Evolutionary conservation across 1,140 invertebrate species (phyloP).

Genomic region (Oryctes rhinoceros): DNA sequence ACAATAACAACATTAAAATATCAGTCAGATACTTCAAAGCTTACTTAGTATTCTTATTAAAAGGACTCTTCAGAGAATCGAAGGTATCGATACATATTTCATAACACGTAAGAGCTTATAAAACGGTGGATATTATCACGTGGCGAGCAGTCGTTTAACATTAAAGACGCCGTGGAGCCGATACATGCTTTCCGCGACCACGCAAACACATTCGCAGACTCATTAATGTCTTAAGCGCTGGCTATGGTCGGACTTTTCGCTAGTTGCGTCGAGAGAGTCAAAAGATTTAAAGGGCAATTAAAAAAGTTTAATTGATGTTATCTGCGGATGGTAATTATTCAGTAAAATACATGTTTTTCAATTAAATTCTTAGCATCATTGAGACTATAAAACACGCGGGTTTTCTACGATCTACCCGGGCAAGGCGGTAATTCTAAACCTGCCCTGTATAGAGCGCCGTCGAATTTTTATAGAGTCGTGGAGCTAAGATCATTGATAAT

Average conservation of each 20-base stretch:
- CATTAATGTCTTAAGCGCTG: slow-evolving; percentile 32
- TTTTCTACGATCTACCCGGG: slow-evolving; percentile 15
- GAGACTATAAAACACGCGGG: background rate
- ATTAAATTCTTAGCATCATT: slow-evolving; percentile 33
- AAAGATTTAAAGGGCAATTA: slow-evolving; percentile 33
- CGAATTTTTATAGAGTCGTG: background rate
- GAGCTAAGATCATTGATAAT: background rate
- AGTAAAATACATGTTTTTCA: slow-evolving; percentile 37
- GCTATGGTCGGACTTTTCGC: slow-evolving; percentile 11
- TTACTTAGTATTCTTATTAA: background rate
- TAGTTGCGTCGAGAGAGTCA: background rate
- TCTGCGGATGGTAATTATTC: slow-evolving; percentile 34
- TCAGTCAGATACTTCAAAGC: too few species aligned
- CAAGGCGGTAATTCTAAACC: background rate
- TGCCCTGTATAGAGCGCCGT: background rate
- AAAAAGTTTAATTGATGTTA: slow-evolving; percentile 35
- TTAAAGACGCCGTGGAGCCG: slow-evolving; percentile 20
- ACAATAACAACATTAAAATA: too few species aligned
- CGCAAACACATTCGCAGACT: slow-evolving; percentile 28
- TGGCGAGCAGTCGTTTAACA: slow-evolving; percentile 30
- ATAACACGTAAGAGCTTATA: slow-evolving; percentile 6
- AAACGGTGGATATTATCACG: slow-evolving; percentile 1
- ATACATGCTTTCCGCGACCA: slow-evolving; percentile 30
- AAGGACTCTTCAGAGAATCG: background rate
- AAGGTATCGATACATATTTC: background rate